Evolutionary conservation across 1,140 invertebrate species (phyloP).

Genomic region (Pogonus chalceus): DNA sequence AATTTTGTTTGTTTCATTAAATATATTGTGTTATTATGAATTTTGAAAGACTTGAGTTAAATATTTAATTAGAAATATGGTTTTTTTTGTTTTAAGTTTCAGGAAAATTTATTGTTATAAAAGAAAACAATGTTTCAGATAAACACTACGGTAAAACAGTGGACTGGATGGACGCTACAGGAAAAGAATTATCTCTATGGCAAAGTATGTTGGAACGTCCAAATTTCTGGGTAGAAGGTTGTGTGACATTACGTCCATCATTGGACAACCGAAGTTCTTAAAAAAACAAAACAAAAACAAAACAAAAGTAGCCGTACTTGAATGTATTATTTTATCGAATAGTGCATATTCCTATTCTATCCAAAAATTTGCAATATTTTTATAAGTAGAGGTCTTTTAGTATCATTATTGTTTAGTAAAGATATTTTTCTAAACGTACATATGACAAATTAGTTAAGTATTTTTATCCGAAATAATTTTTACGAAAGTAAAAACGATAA

Average conservation of each 20-base stretch:
- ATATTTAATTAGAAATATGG: too few relatives aligned
- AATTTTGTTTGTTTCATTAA: too few relatives aligned
- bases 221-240: constrained; percentile 93
- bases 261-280: constrained; percentile 47
- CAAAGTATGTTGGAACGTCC: constrained; percentile 87
- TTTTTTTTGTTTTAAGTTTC: too few relatives aligned
- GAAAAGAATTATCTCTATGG: constrained; percentile 84
- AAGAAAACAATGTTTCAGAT: constrained; percentile 63
- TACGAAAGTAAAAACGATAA: neutral
- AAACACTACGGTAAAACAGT: constrained; percentile 74
- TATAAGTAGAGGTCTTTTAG: neutral
- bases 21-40: neutral
- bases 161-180: constrained; percentile 91
- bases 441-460: neutral
- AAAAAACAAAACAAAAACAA: too few relatives aligned
- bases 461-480: neutral
- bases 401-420: too few relatives aligned
- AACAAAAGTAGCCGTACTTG: too few relatives aligned
- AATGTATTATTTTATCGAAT: neutral
- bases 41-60: too few relatives aligned
- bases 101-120: too few relatives aligned
- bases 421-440: too few relatives aligned
- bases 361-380: neutral
- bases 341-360: neutral
- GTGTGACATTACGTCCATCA: constrained; percentile 69